Conservation (phyloP, 1,140 invertebrate genomes). For the Trichonephila inaurata region DNA sequence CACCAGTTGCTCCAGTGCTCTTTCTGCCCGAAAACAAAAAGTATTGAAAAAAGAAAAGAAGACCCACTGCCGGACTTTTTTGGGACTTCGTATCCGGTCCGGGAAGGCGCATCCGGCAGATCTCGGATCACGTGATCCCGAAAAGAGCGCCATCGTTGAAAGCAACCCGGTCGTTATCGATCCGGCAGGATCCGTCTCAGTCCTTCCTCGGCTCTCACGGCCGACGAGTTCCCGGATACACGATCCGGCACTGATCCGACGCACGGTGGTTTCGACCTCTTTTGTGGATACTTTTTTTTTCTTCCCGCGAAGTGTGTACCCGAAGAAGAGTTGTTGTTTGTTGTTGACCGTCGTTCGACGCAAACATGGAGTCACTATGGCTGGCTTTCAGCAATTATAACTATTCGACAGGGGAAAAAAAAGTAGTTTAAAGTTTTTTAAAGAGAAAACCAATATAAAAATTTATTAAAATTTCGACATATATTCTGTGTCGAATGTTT, state of each 20-base stretch:
- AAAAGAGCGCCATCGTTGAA: constrained; percentile 70
- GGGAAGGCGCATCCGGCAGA: constrained; percentile 3
- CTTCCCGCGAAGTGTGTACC: background rate
- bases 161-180: constrained; percentile 53
- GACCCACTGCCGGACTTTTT: background rate
- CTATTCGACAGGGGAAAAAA: too few relatives aligned
- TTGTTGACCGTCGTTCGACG: too few relatives aligned
- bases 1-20: background rate
- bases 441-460: too few relatives aligned
- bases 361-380: too few relatives aligned
- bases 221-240: background rate
- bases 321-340: background rate
- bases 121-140: constrained; percentile 25
- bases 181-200: background rate
- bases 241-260: background rate
- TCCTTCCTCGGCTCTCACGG: constrained; percentile 22
- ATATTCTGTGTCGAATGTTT: too few relatives aligned
- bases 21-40: background rate
- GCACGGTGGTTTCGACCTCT: background rate
- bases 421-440: too few relatives aligned
- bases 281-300: constrained; percentile 3
- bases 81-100: background rate
- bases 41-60: background rate
- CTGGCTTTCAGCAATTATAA: too few relatives aligned
- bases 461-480: too few relatives aligned